Evolutionary conservation across 2,113 vertebrate genomes (phyloP).

Genomic region (Donacobius atricapilla): DNA sequence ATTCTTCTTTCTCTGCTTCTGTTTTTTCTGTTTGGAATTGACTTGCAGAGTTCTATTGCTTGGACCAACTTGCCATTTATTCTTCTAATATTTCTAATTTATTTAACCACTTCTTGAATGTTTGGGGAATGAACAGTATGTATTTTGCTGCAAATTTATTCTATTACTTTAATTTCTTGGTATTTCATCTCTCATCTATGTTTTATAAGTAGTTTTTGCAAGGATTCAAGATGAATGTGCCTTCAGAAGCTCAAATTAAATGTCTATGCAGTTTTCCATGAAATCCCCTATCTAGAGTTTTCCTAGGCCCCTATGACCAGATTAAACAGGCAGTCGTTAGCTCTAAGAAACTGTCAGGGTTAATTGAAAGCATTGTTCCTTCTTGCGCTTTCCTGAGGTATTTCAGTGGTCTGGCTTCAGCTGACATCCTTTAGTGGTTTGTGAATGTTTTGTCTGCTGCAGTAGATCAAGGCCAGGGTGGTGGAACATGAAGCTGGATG

Average conservation of each 20-base stretch:
- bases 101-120: neutral
- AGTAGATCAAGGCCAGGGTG: neutral
- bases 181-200: neutral
- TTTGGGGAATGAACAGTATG: neutral
- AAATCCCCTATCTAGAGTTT: neutral
- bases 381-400: neutral
- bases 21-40: neutral
- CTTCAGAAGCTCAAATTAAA: neutral
- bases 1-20: neutral
- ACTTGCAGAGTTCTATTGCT: neutral
- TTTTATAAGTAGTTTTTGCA: neutral
- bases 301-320: neutral
- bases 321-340: neutral
- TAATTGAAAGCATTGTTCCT: neutral
- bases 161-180: neutral
- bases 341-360: neutral
- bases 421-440: neutral
- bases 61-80: neutral
- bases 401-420: neutral
- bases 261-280: neutral
- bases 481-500: neutral
- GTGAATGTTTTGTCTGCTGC: neutral
- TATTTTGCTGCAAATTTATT: neutral
- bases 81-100: neutral
- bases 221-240: neutral